These are phyloP conservation scores for Dasypogon diadema DNA, from an alignment of 2,888 invertebrate species.

Conservation along the genomic window DNA sequence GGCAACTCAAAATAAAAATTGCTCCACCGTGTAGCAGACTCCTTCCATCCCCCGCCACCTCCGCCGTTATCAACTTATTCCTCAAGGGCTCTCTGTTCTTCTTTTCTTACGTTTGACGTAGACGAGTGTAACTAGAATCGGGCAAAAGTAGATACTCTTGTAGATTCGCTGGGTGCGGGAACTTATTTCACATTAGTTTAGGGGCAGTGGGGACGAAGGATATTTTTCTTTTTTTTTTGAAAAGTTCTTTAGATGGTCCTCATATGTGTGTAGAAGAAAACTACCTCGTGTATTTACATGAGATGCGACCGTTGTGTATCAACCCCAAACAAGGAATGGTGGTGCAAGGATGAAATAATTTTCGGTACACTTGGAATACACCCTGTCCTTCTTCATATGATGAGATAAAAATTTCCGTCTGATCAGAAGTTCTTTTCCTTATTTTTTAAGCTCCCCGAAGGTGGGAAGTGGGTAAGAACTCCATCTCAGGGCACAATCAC, in stretches of 20 bases:
- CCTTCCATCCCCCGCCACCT: not conserved
- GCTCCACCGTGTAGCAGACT: slow-evolving; percentile 24
- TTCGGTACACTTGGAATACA: not conserved
- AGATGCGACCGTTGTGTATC: not conserved
- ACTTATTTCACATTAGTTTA: slow-evolving; percentile 43
- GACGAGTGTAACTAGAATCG: not conserved
- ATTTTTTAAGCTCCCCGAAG: not conserved
- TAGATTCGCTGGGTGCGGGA: slow-evolving; percentile 26
- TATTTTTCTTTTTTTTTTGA: slow-evolving; percentile 13
- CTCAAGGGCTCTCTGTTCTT: not conserved
- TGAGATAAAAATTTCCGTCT: slow-evolving; percentile 22
- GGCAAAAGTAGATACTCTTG: not conserved
- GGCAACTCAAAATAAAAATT: slow-evolving; percentile 44
- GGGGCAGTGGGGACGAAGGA: slow-evolving; percentile 26
- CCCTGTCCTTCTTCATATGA: not conserved
- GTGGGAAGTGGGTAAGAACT: not conserved
- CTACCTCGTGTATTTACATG: slow-evolving; percentile 6
- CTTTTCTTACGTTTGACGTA: slow-evolving; percentile 23
- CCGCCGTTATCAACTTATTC: not conserved
- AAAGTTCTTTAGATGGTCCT: slow-evolving; percentile 31
- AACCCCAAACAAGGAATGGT: not conserved
- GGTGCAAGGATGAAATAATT: slow-evolving; percentile 25
- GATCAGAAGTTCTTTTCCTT: slow-evolving; percentile 23
- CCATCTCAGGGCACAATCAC: not conserved
- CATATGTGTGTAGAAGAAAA: slow-evolving; percentile 18